Evolutionary conservation across 2,888 invertebrate species (phyloP), one percentile per base, ranked within the genome.

Genomic region (Rambutsinella grinnellia): DNA sequence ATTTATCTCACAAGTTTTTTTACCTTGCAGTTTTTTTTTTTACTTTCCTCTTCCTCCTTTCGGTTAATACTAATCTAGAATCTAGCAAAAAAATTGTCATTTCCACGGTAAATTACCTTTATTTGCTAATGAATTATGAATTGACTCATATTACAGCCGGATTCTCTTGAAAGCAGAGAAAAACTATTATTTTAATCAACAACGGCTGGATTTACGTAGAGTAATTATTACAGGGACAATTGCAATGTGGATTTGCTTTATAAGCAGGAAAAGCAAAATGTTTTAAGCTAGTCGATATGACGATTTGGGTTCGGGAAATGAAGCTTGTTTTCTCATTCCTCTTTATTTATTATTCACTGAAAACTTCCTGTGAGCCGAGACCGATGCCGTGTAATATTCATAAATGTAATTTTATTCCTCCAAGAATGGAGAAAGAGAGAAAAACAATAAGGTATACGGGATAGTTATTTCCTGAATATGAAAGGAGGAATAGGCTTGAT

Each of bases 31-130:
- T n/a, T n/a, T 54, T 54, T 57, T 61, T 74, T 67, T 67, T 58
- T 67, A 61, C 62, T 66, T 61, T 74, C 57, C 54, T 74, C 74
- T 74, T 74, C 75, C 68, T 67, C 58, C 75, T 75, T 49, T 75
- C 63, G 62, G 67, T 68, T 68, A 19, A 63, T 60, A 75, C 68
- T 75, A 68, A 75, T 75, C 75, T 68, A 24, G 26, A 57, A 68
- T 75, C 75, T 63, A 67, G n/a, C n/a, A 36, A 36, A 36, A 36
- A 36, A 36, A 58, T 63, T 75, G 62, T 68, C 63, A 63, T 68
- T 75, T 67, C 56, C 67, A 66, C 74, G 60, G 10, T 67, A 65
- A 60, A 60, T 66, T 62, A 56, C 56, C 49, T 46, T 54, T 36
- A 36, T 36, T 8, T 13, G 13, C 36, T 36, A 36, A 36, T 36